Conservation (phyloP, 2,797 vertebrate species). For the Megalops cyprinoides region DNA sequence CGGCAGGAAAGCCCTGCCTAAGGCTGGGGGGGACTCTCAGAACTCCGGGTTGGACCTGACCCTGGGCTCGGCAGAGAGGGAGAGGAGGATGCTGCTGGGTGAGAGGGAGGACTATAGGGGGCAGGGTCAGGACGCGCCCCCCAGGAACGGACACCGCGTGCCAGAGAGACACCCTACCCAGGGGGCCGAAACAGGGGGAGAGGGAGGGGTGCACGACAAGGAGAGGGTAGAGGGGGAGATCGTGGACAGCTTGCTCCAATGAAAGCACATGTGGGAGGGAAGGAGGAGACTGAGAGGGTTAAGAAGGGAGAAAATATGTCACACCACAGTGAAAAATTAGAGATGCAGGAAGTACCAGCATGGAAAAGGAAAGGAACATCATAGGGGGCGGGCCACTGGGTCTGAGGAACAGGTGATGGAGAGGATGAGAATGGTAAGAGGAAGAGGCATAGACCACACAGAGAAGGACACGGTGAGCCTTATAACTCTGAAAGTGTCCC, state of each 20-base stretch:
- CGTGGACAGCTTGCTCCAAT: neutral
- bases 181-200: slow-evolving; percentile 44
- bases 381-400: neutral
- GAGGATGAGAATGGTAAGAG: neutral
- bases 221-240: slow-evolving; percentile 13
- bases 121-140: slow-evolving; percentile 72
- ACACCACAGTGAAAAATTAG: neutral
- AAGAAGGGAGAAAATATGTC: neutral
- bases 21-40: slow-evolving; percentile 4
- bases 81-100: slow-evolving; percentile 52
- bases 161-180: slow-evolving; percentile 67
- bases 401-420: neutral
- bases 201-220: slow-evolving; percentile 35
- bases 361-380: neutral
- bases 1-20: neutral
- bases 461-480: neutral
- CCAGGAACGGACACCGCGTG: slow-evolving; percentile 75
- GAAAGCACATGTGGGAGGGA: neutral
- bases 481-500: neutral
- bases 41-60: neutral
- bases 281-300: neutral
- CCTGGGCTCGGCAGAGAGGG: slow-evolving; percentile 34
- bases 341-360: neutral
- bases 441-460: neutral
- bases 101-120: slow-evolving; percentile 76